Evolutionary conservation across 2,797 vertebrate species (phyloP).

Genomic region (Poecilia picta): DNA sequence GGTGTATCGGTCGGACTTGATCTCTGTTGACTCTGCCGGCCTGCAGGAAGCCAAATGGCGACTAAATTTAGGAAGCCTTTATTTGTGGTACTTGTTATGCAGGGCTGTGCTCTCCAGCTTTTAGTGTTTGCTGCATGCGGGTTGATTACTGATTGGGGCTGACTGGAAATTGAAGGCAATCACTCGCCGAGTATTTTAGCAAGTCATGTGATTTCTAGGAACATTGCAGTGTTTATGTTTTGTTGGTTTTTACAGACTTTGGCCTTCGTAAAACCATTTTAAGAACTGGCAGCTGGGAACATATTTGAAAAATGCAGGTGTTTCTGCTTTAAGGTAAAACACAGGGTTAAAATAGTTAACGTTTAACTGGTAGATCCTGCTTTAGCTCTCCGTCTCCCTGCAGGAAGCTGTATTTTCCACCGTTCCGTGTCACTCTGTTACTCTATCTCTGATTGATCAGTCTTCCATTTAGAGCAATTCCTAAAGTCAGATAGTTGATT

Average conservation of each 20-base stretch:
- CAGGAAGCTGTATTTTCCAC: neutral
- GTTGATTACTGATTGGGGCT: constrained; percentile 59
- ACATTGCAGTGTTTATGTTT: constrained; percentile 24
- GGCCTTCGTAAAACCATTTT: constrained; percentile 34
- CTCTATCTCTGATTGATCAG: neutral
- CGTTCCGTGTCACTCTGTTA: neutral
- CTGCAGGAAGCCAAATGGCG: constrained; percentile 30
- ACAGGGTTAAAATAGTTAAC: neutral
- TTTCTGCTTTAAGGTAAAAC: neutral
- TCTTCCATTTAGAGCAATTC: neutral
- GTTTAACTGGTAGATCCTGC: neutral
- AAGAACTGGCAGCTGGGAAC: neutral
- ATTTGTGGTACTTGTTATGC: constrained; percentile 52
- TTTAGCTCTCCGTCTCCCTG: neutral
- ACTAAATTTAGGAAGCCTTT: constrained; percentile 43
- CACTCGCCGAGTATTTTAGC: constrained; percentile 24
- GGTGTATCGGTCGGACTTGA: constrained; percentile 33
- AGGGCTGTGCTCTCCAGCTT: constrained; percentile 24
- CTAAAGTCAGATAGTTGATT: neutral
- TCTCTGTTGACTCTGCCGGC: constrained; percentile 36
- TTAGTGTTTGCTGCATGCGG: constrained; percentile 42
- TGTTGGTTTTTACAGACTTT: constrained; percentile 25
- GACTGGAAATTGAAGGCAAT: constrained; percentile 53
- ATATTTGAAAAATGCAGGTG: neutral
- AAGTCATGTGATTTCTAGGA: constrained; percentile 24